Evolutionary conservation across 2,797 vertebrate species (phyloP), one percentile per base, ranked within the genome.

Genomic region (Scolopax bukidnonensis): DNA sequence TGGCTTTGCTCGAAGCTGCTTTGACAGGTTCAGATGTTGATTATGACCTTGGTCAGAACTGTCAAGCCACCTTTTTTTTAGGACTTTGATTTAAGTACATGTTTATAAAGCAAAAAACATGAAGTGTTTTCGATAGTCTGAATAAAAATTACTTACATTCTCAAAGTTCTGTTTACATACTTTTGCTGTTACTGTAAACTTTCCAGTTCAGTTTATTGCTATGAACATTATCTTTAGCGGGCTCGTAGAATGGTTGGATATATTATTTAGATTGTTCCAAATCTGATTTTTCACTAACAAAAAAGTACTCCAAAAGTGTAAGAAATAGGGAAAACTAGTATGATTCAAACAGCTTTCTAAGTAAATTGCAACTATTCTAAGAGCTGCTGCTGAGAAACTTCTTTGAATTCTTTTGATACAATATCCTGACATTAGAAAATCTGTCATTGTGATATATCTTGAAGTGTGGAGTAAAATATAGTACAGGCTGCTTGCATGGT

Each of bases 381-480:
- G 95, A 97, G 96, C 94, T 94, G 97, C 97, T 97, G 97, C 97
- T 84, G 96, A 97, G 97, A 98, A 97, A 97, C 96, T 96, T 94
- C 96, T 97, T 97, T 96, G 59, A 95, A 97, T 87, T 67, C 80
- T 96, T 98, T 97, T 86, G 82, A 97, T 98, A 97, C 80, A 74
- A 90, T 97, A 98, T 98, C 98, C 97, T 97, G 97, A 97, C 89
- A 86, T 96, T 97, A 97, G 84, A 96, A 98, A 98, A 98, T 97
- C 97, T 98, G 98, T 98, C 98, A 98, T 78, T 96, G 89, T 96
- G 97, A 98, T 97, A 96, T 96, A 98, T 97, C 96, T 97, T 98
- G 96, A 98, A 98, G 97, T 76, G 95, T 93, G 91, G 95, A 96
- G 68, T 84, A 90, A 96, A 96, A 91, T 74, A 86, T 53, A 69